Percentiles rank a stretch among this genome's conserved stretches.
Conservation (phyloP, 2,113 vertebrate genomes). For the Hydrolagus affinis region DNA sequence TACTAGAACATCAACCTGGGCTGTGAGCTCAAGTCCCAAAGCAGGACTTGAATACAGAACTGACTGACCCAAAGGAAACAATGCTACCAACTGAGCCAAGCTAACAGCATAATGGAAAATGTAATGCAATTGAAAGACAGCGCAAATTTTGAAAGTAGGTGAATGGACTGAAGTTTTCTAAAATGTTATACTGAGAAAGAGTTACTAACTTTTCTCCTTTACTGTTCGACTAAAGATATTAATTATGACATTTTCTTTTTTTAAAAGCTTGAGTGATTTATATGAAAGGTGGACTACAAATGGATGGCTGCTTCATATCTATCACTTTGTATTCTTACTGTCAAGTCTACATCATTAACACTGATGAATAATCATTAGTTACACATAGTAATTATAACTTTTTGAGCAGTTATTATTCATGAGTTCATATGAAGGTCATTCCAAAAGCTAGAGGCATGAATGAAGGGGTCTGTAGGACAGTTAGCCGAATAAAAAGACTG, state of each 20-base stretch:
- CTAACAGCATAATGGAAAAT: too few species aligned
- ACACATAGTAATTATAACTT: not conserved
- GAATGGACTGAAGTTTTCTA: too few species aligned
- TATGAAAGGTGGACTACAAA: not conserved
- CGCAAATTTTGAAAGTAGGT: too few species aligned
- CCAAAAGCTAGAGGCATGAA: not conserved
- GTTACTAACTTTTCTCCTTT: too few species aligned
- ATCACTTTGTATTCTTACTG: not conserved
- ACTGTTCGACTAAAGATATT: not conserved
- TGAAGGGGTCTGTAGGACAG: not conserved
- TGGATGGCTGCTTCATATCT: not conserved
- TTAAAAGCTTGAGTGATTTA: not conserved
- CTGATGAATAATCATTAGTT: conserved; percentile 4
- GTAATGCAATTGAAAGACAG: too few species aligned
- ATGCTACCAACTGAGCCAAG: too few species aligned
- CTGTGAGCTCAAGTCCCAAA: too few species aligned
- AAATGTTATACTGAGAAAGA: too few species aligned
- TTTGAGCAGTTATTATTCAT: not conserved
- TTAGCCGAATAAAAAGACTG: not conserved
- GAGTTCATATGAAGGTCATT: not conserved
- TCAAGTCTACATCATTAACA: not conserved
- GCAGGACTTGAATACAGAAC: too few species aligned
- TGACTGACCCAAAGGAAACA: too few species aligned
- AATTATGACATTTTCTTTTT: not conserved
- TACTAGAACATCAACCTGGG: too few species aligned